phyloP scores from a whole-genome alignment of 2,888 invertebrate genomes.

The Apodemia hepburni region DNA sequence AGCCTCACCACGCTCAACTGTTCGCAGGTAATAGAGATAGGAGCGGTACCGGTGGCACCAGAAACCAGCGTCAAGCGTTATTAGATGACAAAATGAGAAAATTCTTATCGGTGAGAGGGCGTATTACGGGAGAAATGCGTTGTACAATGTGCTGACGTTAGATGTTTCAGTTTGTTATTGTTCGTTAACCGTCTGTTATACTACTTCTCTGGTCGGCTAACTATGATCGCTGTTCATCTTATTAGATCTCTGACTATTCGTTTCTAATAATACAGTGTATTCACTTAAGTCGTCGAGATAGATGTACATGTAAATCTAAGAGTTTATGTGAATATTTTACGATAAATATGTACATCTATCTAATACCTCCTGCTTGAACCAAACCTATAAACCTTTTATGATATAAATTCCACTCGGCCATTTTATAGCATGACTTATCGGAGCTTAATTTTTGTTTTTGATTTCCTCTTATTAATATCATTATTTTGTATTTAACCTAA shows the following conservation, averaged over 20 bases:
- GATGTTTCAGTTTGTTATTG: conserved; percentile 63
- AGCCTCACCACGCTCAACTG: conserved; percentile 67
- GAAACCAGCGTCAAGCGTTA: conserved; percentile 91
- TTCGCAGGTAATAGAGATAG: conserved; percentile 83
- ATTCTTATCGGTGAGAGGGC: conserved; percentile 92
- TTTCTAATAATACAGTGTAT: conserved; percentile 30
- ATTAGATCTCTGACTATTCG: conserved; percentile 34
- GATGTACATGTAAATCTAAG: conserved; percentile 29
- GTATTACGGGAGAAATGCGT: conserved; percentile 52
- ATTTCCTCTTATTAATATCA: not conserved
- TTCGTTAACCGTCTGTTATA: conserved; percentile 48
- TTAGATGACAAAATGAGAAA: conserved; percentile 96
- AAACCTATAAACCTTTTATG: not conserved
- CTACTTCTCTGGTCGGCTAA: conserved; percentile 58
- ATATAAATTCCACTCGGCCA: not conserved
- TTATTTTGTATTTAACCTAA: not conserved
- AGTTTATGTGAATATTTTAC: conserved; percentile 14
- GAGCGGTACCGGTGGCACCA: conserved; percentile 82
- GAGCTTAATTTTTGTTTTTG: conserved; percentile 24
- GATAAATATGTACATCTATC: conserved; percentile 30
- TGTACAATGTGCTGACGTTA: conserved; percentile 65
- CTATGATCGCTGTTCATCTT: conserved; percentile 61
- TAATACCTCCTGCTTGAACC: conserved; percentile 58
- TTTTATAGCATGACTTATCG: conserved; percentile 7
- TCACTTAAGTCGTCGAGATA: conserved; percentile 26